phyloP scores from a whole-genome alignment of 2,888 invertebrate genomes.

The Heteropelma amictum region DNA sequence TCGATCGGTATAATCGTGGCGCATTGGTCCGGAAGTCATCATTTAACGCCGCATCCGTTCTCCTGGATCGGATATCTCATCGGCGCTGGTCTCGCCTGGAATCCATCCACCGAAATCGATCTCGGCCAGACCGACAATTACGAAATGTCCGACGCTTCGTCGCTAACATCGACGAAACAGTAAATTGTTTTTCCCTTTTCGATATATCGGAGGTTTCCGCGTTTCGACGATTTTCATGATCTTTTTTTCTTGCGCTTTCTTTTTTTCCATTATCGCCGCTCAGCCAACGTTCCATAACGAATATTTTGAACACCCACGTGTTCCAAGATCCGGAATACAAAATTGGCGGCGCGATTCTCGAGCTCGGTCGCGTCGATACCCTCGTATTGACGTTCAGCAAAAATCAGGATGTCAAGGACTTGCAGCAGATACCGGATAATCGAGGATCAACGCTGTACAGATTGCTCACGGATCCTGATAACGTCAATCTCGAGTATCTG shows the following conservation, averaged over 20 bases:
- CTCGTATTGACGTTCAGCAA: constrained; percentile 79
- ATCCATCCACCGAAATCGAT: constrained; percentile 78
- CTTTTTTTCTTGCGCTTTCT: neutral
- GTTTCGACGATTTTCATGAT: no score
- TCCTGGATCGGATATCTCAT: constrained; percentile 81
- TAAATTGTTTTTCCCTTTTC: constrained; percentile 37
- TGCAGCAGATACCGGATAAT: constrained; percentile 79
- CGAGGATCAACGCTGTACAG: constrained; percentile 81
- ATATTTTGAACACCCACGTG: constrained; percentile 80
- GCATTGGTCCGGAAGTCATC: constrained; percentile 82
- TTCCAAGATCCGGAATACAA: constrained; percentile 78
- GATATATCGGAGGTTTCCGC: neutral
- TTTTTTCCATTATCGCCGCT: constrained; percentile 8
- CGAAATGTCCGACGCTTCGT: constrained; percentile 67
- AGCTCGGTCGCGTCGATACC: constrained; percentile 81
- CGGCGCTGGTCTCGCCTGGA: constrained; percentile 81
- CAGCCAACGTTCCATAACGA: constrained; percentile 76
- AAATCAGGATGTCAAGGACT: constrained; percentile 78
- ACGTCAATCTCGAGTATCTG: constrained; percentile 80
- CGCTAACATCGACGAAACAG: constrained; percentile 62
- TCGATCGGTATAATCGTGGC: constrained; percentile 80
- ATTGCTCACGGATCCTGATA: constrained; percentile 82
- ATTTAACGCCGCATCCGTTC: constrained; percentile 81
- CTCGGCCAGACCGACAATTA: constrained; percentile 68
- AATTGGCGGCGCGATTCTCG: constrained; percentile 79